Evolutionary conservation across 2,888 invertebrate genomes (phyloP).

Genomic region (Metopia argyrocephala): DNA sequence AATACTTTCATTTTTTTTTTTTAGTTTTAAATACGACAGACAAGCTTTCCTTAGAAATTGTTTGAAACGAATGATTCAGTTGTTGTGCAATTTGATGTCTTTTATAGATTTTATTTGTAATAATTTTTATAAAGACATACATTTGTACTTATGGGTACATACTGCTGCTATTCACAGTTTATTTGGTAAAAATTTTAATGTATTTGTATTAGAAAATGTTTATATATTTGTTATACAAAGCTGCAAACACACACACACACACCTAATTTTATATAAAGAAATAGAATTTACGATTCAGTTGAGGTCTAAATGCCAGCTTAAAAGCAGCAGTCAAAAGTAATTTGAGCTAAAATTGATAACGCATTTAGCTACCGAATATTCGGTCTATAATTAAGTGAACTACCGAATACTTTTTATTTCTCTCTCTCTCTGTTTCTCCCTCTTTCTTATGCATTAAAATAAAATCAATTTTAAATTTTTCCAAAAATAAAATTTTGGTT

Average conservation of each 20-base stretch:
- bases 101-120: neutral
- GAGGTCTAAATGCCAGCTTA: slow-evolving; percentile 8
- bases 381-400: neutral
- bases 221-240: neutral
- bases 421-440: too few relatives aligned
- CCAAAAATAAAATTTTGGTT: too few relatives aligned
- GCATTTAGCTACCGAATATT: neutral
- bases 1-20: neutral
- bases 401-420: too few relatives aligned
- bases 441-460: too few relatives aligned
- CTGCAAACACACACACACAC: too few relatives aligned
- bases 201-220: neutral
- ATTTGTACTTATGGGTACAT: too few relatives aligned
- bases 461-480: too few relatives aligned
- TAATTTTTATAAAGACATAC: too few relatives aligned
- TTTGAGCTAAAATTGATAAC: slow-evolving; percentile 32
- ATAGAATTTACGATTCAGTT: neutral
- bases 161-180: too few relatives aligned
- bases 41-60: neutral
- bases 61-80: neutral
- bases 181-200: too few relatives aligned
- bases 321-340: slow-evolving; percentile 1
- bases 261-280: slow-evolving; percentile 5
- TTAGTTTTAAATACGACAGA: neutral
- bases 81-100: neutral